phyloP scores from a whole-genome alignment of 2,113 vertebrate genomes.

The Oreotrochilus melanogaster region DNA sequence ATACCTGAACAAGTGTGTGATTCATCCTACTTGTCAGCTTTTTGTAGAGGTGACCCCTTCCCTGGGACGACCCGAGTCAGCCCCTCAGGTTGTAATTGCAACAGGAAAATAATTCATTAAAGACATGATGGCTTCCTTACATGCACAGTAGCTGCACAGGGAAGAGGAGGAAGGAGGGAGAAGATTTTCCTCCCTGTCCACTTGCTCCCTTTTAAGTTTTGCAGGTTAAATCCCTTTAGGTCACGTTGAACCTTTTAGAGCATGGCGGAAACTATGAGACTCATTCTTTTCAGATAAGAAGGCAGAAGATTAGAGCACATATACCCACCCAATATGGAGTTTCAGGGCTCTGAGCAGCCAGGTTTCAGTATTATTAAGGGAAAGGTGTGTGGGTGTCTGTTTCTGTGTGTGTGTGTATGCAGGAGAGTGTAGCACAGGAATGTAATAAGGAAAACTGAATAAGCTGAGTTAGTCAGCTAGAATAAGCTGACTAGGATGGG shows the following conservation, averaged over 20 bases:
- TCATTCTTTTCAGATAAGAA: neutral
- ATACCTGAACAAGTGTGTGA: neutral
- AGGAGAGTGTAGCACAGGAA: neutral
- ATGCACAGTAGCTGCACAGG: neutral
- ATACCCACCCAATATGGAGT: neutral
- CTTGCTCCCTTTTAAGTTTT: neutral
- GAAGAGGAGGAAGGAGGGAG: neutral
- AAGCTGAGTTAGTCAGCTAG: neutral
- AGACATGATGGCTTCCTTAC: neutral
- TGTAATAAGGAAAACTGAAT: neutral
- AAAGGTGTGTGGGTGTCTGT: neutral
- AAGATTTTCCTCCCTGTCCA: neutral
- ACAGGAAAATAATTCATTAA: neutral
- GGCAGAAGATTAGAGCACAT: neutral
- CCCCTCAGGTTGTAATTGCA: neutral
- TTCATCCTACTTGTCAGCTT: rapidly evolving
- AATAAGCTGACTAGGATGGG: neutral
- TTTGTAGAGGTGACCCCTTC: neutral
- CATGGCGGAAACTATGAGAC: neutral
- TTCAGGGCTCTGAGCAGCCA: neutral
- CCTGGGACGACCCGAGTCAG: neutral
- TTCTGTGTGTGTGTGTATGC: neutral
- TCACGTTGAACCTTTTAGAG: neutral
- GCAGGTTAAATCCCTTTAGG: neutral
- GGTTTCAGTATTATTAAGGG: neutral